Percentiles rank a stretch among this genome's conserved stretches.
phyloP scores from a whole-genome alignment of 2,113 vertebrate genomes.

The Micronisus gabar region DNA sequence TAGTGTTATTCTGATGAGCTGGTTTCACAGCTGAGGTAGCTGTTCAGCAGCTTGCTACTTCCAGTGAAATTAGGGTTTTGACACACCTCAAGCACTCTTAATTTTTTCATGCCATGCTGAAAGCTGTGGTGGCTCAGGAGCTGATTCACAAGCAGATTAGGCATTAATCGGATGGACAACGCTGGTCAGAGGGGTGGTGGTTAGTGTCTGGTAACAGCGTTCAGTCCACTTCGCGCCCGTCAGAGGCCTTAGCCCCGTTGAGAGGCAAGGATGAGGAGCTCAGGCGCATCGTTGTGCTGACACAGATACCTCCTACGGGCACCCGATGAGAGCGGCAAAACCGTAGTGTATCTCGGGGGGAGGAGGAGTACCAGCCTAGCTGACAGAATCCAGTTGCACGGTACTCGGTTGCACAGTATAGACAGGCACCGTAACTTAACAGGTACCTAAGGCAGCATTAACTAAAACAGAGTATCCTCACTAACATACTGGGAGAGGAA shows the following conservation, averaged over 20 bases:
- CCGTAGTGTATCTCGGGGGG: accelerated
- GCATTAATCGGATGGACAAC: not conserved
- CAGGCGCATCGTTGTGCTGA: not conserved
- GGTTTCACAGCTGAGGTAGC: not conserved
- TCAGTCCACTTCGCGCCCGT: accelerated
- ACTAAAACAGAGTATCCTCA: not conserved
- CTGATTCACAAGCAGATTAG: not conserved
- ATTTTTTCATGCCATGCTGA: not conserved
- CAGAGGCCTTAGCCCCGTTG: not conserved
- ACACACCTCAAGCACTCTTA: not conserved
- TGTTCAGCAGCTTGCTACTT: not conserved
- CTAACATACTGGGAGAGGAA: not conserved
- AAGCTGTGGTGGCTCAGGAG: not conserved
- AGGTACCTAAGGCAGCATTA: not conserved
- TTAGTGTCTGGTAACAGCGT: not conserved
- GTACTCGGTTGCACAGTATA: not conserved
- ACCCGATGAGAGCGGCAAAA: not conserved
- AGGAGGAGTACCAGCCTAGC: not conserved
- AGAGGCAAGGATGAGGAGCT: not conserved
- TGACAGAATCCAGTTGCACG: not conserved
- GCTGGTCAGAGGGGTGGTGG: not conserved
- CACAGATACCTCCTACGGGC: not conserved
- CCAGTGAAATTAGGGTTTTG: not conserved
- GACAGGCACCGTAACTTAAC: not conserved
- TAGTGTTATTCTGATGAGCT: not conserved